Percentiles rank a stretch among this genome's conserved stretches.
Evolutionary conservation across 2,888 invertebrate species (phyloP).

Genomic region (Blomia tropicalis): DNA sequence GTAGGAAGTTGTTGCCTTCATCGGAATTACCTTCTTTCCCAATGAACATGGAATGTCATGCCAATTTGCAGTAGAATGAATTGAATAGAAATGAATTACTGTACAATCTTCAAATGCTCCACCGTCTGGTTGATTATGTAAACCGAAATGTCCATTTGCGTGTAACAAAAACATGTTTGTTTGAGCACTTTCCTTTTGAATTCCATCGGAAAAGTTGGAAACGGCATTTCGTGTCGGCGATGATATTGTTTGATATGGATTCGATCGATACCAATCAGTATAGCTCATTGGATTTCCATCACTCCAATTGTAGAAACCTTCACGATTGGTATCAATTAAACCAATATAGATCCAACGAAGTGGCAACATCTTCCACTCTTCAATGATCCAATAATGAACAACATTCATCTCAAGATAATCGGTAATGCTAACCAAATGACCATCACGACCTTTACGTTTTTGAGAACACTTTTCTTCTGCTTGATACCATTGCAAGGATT

Average conservation of each 20-base stretch:
- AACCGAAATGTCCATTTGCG: not conserved
- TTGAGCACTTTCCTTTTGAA: not conserved
- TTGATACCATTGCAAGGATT: slow-evolving; percentile 32
- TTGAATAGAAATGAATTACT: slow-evolving; percentile 31
- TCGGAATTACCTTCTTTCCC: slow-evolving; percentile 27
- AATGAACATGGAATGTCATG: slow-evolving; percentile 34
- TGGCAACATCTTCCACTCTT: slow-evolving; percentile 24
- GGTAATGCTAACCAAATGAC: slow-evolving; percentile 33
- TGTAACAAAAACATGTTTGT: not conserved
- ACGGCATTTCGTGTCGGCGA: not conserved
- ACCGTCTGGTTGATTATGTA: slow-evolving; percentile 32
- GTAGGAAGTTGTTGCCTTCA: not conserved
- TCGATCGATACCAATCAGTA: slow-evolving; percentile 31
- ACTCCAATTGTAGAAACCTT: slow-evolving; percentile 32
- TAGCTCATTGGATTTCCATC: slow-evolving; percentile 33
- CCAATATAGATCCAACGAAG: slow-evolving; percentile 27
- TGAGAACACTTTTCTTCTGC: slow-evolving; percentile 19
- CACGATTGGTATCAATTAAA: slow-evolving; percentile 31
- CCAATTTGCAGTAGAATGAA: slow-evolving; percentile 33
- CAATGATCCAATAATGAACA: slow-evolving; percentile 33
- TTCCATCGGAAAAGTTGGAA: not conserved
- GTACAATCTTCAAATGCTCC: slow-evolving; percentile 34
- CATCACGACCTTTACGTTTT: slow-evolving; percentile 28
- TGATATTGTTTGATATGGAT: slow-evolving; percentile 1
- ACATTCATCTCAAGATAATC: slow-evolving; percentile 33